phyloP scores from a whole-genome alignment of 2,888 invertebrate species.

The Acholoe squamosa region DNA sequence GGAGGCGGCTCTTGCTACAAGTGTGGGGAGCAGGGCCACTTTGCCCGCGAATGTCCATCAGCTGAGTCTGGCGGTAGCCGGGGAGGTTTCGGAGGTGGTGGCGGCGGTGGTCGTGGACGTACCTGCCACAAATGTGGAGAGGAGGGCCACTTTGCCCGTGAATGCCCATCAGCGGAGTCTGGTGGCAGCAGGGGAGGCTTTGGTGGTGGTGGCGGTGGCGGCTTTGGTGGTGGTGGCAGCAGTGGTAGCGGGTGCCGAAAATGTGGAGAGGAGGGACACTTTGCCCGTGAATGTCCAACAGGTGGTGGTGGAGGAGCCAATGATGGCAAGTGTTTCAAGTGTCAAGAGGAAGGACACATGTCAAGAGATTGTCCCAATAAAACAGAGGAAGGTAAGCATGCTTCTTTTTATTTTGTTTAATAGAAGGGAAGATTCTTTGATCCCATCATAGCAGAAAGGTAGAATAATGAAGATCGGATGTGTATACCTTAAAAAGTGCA shows the following conservation, averaged over 20 bases:
- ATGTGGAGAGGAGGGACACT: constrained; percentile 72
- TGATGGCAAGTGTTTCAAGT: constrained; percentile 75
- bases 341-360: constrained; percentile 78
- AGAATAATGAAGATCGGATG: no score
- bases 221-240: constrained; percentile 61
- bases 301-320: constrained; percentile 56
- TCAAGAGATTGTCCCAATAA: constrained; percentile 76
- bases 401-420: no score
- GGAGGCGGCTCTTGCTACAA: constrained; percentile 68
- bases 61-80: constrained; percentile 23
- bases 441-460: no score
- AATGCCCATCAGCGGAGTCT: constrained; percentile 73
- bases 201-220: constrained; percentile 29
- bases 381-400: constrained; percentile 49
- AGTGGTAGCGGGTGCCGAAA: constrained; percentile 65
- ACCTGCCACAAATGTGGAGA: constrained; percentile 73
- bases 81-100: constrained; percentile 55
- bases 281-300: constrained; percentile 72
- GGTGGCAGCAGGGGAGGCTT: constrained; percentile 25
- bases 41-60: constrained; percentile 73
- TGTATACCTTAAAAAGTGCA: no score
- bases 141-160: constrained; percentile 73
- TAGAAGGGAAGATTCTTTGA: no score
- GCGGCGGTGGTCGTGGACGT: constrained; percentile 70
- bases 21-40: constrained; percentile 73